phyloP scores from a whole-genome alignment of 2,888 invertebrate genomes.

The Teleogryllus oceanicus region DNA sequence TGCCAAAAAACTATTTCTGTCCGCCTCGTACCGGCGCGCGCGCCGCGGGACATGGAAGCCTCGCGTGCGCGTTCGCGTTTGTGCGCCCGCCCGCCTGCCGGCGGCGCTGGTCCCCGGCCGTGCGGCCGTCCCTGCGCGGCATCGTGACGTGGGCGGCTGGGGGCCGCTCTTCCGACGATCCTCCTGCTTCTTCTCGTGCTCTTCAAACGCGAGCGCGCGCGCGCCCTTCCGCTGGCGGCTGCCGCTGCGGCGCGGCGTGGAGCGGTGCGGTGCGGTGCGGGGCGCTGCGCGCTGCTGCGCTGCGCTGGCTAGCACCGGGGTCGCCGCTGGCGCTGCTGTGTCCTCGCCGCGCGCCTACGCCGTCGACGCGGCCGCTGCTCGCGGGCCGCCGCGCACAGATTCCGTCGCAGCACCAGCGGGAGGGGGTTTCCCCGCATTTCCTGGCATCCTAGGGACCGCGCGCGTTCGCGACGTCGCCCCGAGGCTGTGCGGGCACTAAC shows the following conservation, averaged over 20 bases:
- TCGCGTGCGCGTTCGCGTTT: constrained; percentile 4
- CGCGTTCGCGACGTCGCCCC: too few relatives aligned
- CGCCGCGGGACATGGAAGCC: background rate
- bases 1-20: constrained; percentile 28
- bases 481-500: background rate
- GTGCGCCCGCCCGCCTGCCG: background rate
- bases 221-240: constrained; percentile 18
- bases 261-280: too few relatives aligned
- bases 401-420: constrained; percentile 19
- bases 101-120: too few relatives aligned
- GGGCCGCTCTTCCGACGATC: background rate
- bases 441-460: background rate
- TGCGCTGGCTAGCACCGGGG: background rate
- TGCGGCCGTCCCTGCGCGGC: constrained; percentile 29
- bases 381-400: constrained; percentile 20
- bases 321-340: background rate
- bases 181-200: background rate
- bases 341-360: background rate
- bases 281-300: background rate
- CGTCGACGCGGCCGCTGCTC: constrained; percentile 18
- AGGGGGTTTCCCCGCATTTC: constrained; percentile 26
- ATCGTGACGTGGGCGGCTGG: constrained; percentile 24
- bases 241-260: background rate
- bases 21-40: background rate
- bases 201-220: background rate